Base-by-base conservation (phyloP, 2,888 invertebrate genomes). In the Cephus runcator region DNA sequence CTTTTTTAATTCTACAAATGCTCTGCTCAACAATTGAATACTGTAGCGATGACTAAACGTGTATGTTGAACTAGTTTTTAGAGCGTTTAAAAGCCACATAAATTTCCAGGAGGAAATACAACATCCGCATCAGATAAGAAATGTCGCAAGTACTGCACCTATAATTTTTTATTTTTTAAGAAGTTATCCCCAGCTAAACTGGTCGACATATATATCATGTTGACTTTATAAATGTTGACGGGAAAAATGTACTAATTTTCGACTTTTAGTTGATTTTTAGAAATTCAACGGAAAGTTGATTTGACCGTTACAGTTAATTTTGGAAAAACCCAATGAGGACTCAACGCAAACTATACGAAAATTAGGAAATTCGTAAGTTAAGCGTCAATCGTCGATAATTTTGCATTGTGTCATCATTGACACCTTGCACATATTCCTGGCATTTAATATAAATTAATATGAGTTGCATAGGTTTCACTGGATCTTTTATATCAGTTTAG, bases 91-190 rank as follows among this genome's bases (percentile, higher is more conserved):
- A 56, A 56, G 56, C 23, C 23, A 56, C 56, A 56, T 56, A 9
- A 56, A 9, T 56, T 56, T 69, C 34, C 71, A 34, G 75, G 79
- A 82, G 82, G 82, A 82, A 81, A 78, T 77, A 73, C 79, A 75
- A 79, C 79, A 78, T 82, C 82, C 82, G 81, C 33, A 36, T 3
- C 34, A 73, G 80, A 81, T 80, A 81, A 79, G 74, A 35, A 74
- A 34, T 34, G 71, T 33, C 12, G 31, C 34, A 79, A 79, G 35
- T 15, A 74, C 33, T 34, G 69, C 6, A 30, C 31, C 33, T 69
- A 69, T 69, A 69, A 69, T 30, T 69, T 69, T 3, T 12, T 31
- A 31, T 31, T 71, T 12, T 31, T 15, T 11, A 9, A 71, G 4
- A 71, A 71, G 33, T 33, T 6, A 71, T 71, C 3, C 4, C 23